phyloP scores from a whole-genome alignment of 2,113 vertebrate genomes.

The Isichthys henryi region DNA sequence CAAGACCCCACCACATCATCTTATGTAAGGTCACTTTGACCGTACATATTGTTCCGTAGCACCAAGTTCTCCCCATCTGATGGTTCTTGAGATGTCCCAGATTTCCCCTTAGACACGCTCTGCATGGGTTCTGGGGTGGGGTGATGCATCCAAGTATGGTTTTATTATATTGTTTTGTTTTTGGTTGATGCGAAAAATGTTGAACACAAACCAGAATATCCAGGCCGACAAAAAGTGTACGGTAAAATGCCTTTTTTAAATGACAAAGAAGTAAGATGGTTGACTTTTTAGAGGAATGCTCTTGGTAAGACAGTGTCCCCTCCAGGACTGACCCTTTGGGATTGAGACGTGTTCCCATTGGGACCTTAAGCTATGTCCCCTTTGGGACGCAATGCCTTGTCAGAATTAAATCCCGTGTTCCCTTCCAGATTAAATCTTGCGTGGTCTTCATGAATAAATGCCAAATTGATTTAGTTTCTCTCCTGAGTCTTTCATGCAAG shows the following conservation, averaged over 20 bases:
- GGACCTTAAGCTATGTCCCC: not conserved
- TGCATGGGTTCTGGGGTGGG: not conserved
- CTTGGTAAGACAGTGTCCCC: not conserved
- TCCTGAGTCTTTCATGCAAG: not conserved
- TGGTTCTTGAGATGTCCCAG: constrained; percentile 19
- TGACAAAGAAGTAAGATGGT: not conserved
- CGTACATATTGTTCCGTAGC: constrained; percentile 51
- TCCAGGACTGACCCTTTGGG: not conserved
- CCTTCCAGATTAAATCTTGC: not conserved
- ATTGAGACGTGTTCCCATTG: not conserved
- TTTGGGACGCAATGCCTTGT: not conserved
- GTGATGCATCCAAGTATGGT: not conserved
- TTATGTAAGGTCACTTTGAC: constrained; percentile 59
- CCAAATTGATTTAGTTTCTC: not conserved
- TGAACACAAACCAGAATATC: not conserved
- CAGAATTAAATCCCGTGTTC: not conserved
- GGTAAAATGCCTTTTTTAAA: not conserved
- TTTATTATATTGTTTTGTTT: not conserved
- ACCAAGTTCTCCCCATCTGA: constrained; percentile 37
- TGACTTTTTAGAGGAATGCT: not conserved
- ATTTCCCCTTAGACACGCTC: not conserved
- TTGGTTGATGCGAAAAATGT: not conserved
- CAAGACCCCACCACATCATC: constrained; percentile 53
- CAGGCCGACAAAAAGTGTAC: not conserved
- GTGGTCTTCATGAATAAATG: not conserved